phyloP scores from a whole-genome alignment of 2,113 vertebrate genomes.

The Macrotus californicus region DNA sequence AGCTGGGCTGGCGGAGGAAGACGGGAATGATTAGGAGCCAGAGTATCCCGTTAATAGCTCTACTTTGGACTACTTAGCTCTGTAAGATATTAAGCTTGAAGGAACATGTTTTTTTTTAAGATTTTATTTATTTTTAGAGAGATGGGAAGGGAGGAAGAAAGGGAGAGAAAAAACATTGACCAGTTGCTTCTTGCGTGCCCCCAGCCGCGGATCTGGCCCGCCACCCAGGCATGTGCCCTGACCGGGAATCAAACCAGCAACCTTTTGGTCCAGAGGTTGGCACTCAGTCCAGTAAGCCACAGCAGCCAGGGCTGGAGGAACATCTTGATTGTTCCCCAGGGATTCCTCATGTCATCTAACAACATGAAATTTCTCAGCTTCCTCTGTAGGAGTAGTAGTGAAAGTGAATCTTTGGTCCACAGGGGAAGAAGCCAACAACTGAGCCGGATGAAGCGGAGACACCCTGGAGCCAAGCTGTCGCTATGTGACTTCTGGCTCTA shows the following conservation, averaged over 20 bases:
- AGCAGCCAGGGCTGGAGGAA: background rate
- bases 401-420: background rate
- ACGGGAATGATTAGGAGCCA: background rate
- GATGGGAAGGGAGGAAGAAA: no score
- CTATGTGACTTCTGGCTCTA: background rate
- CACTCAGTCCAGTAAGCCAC: no score
- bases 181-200: no score
- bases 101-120: background rate
- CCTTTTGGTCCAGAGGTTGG: no score
- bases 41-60: background rate
- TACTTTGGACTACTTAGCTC: background rate
- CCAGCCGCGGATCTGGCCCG: no score
- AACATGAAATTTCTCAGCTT: background rate
- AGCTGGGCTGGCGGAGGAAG: conserved; percentile 28
- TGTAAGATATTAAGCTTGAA: background rate
- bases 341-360: background rate
- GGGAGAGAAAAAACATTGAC: no score
- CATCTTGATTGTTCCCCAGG: background rate
- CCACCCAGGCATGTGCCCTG: no score
- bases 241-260: no score
- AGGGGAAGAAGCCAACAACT: background rate
- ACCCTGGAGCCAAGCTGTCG: background rate
- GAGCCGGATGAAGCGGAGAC: background rate
- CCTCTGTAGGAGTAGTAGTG: background rate
- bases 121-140: no score